phyloP scores from a whole-genome alignment of 2,797 vertebrate species.

The Toxotes lorentzi region DNA sequence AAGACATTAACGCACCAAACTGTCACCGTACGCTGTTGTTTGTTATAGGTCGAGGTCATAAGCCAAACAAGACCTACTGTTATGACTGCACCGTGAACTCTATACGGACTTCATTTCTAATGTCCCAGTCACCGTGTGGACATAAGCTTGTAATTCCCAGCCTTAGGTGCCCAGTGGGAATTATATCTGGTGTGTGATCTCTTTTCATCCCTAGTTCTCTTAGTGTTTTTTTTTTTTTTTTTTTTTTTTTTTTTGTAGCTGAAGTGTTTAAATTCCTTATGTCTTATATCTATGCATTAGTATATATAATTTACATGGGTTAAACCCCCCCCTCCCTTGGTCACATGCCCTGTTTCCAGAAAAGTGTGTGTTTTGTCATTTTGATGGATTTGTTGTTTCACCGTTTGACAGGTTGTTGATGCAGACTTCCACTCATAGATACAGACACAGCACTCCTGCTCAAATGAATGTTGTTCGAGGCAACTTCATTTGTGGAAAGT shows the following conservation, averaged over 20 bases:
- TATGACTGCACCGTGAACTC: no score
- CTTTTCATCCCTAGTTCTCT: not conserved
- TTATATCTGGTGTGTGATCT: not conserved
- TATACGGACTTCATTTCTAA: not conserved
- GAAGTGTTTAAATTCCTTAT: not conserved
- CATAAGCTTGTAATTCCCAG: no score
- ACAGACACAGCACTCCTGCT: constrained; percentile 1
- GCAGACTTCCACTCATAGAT: not conserved
- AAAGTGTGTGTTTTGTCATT: constrained; percentile 20
- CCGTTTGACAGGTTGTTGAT: not conserved
- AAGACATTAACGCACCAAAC: constrained; percentile 39
- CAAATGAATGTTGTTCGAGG: constrained; percentile 3
- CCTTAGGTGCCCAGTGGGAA: not conserved
- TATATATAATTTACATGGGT: not conserved
- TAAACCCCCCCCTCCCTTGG: no score
- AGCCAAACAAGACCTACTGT: no score
- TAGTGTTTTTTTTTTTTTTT: not conserved
- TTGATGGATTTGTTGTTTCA: constrained; percentile 7
- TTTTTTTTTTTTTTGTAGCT: not conserved
- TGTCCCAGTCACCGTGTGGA: no score
- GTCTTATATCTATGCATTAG: not conserved
- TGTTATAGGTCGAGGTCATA: not conserved
- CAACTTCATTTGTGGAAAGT: constrained; percentile 14
- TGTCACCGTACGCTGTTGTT: constrained; percentile 11
- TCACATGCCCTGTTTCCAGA: not conserved